A percentile compares a stretch with the other conserved stretches of the same genome.
phyloP scores from a whole-genome alignment of 2,888 invertebrate species.

The Melolontha melolontha region DNA sequence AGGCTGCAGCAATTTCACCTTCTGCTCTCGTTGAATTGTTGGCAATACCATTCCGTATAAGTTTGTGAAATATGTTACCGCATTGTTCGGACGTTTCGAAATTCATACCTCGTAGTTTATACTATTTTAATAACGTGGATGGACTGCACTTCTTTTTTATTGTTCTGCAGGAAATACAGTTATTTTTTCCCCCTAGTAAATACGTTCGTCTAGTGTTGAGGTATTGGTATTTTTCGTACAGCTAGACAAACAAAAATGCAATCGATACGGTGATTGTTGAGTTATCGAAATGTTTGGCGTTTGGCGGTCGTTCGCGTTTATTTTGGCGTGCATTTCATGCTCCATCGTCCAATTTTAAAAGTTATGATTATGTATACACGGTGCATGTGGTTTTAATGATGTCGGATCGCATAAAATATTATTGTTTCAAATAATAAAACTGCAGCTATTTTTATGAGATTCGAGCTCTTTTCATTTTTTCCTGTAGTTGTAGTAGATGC shows the following conservation, averaged over 20 bases:
- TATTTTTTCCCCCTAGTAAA: background rate
- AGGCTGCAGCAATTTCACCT: no score
- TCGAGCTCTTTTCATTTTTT: no score
- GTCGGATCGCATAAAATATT: no score
- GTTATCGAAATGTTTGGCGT: slow-evolving; percentile 20
- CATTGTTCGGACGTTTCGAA: slow-evolving; percentile 18
- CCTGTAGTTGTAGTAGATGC: no score
- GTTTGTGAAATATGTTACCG: slow-evolving; percentile 18
- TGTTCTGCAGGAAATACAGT: background rate
- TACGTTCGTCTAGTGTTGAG: background rate
- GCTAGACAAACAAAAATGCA: slow-evolving; percentile 10
- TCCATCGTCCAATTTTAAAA: background rate
- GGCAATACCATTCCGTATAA: background rate
- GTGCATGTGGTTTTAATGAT: background rate
- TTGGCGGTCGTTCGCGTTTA: background rate
- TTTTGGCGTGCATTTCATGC: background rate
- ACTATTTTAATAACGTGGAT: slow-evolving; percentile 18
- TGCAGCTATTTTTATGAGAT: no score
- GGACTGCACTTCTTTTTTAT: background rate
- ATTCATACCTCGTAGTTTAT: slow-evolving; percentile 11
- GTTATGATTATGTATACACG: background rate
- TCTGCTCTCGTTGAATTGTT: slow-evolving; percentile 3
- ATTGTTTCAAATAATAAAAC: no score
- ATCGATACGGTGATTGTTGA: slow-evolving; percentile 17
- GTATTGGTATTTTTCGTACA: background rate